Evolutionary conservation across 2,888 invertebrate genomes (phyloP).

Genomic region (Caenorhabditis uteleia): DNA sequence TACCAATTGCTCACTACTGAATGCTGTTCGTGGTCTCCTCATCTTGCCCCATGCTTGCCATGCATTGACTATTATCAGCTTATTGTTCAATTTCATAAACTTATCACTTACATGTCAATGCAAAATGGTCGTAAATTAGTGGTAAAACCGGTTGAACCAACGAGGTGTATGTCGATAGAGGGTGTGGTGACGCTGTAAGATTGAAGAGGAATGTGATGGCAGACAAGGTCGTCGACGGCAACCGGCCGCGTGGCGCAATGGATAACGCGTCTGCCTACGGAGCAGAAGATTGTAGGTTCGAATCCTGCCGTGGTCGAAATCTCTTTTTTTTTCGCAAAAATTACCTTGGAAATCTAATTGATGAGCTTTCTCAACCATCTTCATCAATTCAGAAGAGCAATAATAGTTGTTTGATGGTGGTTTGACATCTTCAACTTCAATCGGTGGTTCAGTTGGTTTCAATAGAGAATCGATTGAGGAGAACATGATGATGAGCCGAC

Average conservation of each 20-base stretch:
- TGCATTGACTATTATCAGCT: constrained; percentile 56
- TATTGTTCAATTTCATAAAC: not conserved
- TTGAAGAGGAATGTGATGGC: not conserved
- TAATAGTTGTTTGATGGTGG: constrained; percentile 12
- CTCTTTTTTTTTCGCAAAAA: not conserved
- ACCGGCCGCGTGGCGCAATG: constrained; percentile 48
- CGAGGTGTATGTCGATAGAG: constrained; percentile 15
- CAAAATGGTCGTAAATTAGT: constrained; percentile 54
- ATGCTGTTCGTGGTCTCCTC: constrained; percentile 92
- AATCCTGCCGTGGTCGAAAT: constrained; percentile 62
- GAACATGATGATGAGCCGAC: constrained; percentile 17
- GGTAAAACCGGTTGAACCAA: constrained; percentile 39
- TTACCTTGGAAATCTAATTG: not conserved
- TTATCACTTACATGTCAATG: constrained; percentile 32
- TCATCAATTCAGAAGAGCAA: constrained; percentile 30
- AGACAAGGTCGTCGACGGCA: constrained; percentile 1
- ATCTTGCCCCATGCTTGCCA: constrained; percentile 77
- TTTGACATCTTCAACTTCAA: not conserved
- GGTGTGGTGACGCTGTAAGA: constrained; percentile 1
- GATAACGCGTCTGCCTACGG: constrained; percentile 69
- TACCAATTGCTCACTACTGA: constrained; percentile 94
- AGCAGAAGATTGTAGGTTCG: constrained; percentile 70
- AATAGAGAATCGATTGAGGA: constrained; percentile 34
- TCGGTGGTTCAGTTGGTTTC: not conserved
- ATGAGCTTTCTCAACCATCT: constrained; percentile 25